Percentiles rank a stretch among this genome's conserved stretches.
Conservation (phyloP, 2,888 invertebrate species). For the Cephonodes hylas region DNA sequence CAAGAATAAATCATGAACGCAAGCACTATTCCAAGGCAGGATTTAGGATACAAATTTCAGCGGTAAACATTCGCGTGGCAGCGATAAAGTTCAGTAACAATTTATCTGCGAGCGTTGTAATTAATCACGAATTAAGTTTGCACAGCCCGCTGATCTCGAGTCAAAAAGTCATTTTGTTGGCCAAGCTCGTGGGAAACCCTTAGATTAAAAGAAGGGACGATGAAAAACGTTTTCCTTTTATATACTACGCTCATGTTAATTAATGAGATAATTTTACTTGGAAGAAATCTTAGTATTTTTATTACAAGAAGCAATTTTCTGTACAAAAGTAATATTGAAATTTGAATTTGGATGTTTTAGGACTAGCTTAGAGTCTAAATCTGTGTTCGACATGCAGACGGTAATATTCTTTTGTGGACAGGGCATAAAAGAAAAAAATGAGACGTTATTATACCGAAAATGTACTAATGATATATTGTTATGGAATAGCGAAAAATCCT, state of each 20-base stretch:
- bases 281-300: neutral
- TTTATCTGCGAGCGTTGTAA: neutral
- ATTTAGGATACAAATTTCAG: neutral
- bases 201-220: neutral
- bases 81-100: slow-evolving; percentile 2
- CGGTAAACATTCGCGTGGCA: neutral
- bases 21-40: neutral
- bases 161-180: slow-evolving; percentile 8
- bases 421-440: too few relatives aligned
- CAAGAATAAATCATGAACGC: neutral
- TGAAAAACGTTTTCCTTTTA: neutral
- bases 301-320: too few relatives aligned
- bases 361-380: too few relatives aligned
- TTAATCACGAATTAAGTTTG: slow-evolving; percentile 3
- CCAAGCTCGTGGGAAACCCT: neutral
- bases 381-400: too few relatives aligned
- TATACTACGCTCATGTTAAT: neutral
- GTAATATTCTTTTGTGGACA: too few relatives aligned
- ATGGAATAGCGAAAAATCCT: too few relatives aligned
- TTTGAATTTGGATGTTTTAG: too few relatives aligned
- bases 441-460: too few relatives aligned
- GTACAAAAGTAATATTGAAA: too few relatives aligned
- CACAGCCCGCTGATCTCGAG: slow-evolving; percentile 5
- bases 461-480: too few relatives aligned
- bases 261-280: neutral